Conservation (phyloP, 2,113 vertebrate species). For the Nerophis ophidion region DNA sequence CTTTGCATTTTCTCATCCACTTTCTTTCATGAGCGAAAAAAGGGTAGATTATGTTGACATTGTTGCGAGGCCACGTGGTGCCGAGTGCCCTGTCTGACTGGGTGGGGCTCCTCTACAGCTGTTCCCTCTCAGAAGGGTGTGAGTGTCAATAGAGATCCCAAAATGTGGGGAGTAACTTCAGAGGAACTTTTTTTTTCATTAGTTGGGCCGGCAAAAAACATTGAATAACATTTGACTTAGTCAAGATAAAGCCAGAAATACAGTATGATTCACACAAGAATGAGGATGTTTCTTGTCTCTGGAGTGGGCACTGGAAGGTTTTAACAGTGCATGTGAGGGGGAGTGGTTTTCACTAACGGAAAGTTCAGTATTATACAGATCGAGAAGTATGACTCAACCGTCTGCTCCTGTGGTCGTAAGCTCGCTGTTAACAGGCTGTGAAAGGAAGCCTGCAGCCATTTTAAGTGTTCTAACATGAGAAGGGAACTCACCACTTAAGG, state of each 20-base stretch:
- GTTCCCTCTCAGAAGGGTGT: conserved; percentile 37
- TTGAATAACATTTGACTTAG: neutral
- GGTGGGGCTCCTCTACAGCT: conserved; percentile 59
- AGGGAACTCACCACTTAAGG: conserved; percentile 6
- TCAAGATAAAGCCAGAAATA: neutral
- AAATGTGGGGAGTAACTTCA: neutral
- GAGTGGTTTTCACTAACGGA: conserved; percentile 34
- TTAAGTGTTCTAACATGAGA: conserved; percentile 35
- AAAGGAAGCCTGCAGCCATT: conserved; percentile 45
- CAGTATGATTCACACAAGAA: too few relatives aligned
- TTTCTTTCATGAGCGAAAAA: conserved; percentile 31
- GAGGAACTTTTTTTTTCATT: too few relatives aligned
- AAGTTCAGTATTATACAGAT: conserved; percentile 37
- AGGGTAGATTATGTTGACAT: conserved; percentile 45
- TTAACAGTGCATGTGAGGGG: conserved; percentile 12
- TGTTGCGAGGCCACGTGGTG: conserved; percentile 56
- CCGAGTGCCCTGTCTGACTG: conserved; percentile 36
- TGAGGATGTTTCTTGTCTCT: neutral
- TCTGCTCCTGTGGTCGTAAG: conserved; percentile 33
- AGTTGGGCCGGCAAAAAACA: neutral
- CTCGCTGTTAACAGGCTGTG: conserved; percentile 49
- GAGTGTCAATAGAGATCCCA: conserved; percentile 6
- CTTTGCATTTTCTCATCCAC: conserved; percentile 25
- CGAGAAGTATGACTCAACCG: conserved; percentile 42
- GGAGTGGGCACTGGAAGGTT: conserved; percentile 13